These are phyloP conservation scores for Acromyrmex echinatior DNA, from an alignment of 1,140 invertebrate species.

Conservation along the genomic window DNA sequence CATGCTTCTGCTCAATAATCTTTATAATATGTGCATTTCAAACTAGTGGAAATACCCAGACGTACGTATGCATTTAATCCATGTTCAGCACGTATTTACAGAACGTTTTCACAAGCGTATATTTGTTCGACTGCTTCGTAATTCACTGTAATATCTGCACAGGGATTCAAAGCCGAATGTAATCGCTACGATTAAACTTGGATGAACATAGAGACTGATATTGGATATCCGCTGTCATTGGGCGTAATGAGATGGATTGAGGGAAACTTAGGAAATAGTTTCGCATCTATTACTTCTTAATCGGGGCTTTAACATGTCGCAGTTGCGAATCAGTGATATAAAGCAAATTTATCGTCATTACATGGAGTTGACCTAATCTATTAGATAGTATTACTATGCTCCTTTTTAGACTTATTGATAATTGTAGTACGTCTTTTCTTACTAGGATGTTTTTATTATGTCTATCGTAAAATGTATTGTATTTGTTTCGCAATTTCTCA, in stretches of 20 bases:
- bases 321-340: slow-evolving; percentile 31
- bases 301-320: slow-evolving; percentile 39
- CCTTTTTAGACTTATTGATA: background rate
- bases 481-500: background rate
- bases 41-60: background rate
- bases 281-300: slow-evolving; percentile 62
- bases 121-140: slow-evolving; percentile 46
- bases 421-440: background rate
- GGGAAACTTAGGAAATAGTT: slow-evolving; percentile 56
- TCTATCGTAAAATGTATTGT: background rate
- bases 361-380: background rate
- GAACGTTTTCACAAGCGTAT: slow-evolving; percentile 34
- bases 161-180: slow-evolving; percentile 48
- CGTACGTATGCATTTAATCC: slow-evolving; percentile 25
- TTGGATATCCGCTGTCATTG: slow-evolving; percentile 53
- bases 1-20: background rate
- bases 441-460: background rate
- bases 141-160: slow-evolving; percentile 57
- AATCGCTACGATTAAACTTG: slow-evolving; percentile 63
- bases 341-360: slow-evolving; percentile 50
- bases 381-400: background rate
- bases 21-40: background rate
- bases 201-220: slow-evolving; percentile 61
- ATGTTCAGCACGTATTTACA: background rate
- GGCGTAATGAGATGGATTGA: slow-evolving; percentile 58